Evolutionary conservation across 2,888 invertebrate species (phyloP), one percentile per base, ranked within the genome.

Genomic region (Unio pictorum): DNA sequence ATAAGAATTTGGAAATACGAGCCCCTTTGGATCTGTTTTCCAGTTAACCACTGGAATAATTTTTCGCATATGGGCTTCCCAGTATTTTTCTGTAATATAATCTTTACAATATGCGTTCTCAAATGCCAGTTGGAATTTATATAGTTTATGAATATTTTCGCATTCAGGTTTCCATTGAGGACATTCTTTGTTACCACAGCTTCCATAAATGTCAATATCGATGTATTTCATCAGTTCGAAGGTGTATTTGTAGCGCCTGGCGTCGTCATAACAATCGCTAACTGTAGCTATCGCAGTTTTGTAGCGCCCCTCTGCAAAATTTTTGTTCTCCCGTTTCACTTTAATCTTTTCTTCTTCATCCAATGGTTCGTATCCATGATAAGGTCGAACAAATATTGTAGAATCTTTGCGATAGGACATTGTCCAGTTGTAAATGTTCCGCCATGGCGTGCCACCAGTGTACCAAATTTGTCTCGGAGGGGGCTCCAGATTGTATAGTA

Each of bases 51-150:
- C 78, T 0, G 80, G 80, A n/a, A 80, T 71, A 30, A 78, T 74
- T 7, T 72, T 64, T 28, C 80, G 66, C 55, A 66, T 54, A 55
- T 74, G 65, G 5, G 80, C 76, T 7, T 71, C 68, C 80, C 80
- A 78, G 66, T 78, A 78, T 70, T 83, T 83, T 67, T 83, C 81
- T 5, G 78, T 79, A 61, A 83, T 75, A 67, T 83, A 83, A 62
- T 81, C 83, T 57, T 68, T 69, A 64, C 83, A 83, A 63, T 79
- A 74, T 71, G 77, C 75, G 73, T 83, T 83, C 73, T 83, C 83
- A 67, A 81, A 77, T 18, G 81, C 69, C 59, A 81, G 69, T 65
- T 78, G 80, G 69, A 83, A 83, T 63, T 83, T 83, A 67, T 83
- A 83, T 34, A 56, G 34, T n/a, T 34, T 55, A 20, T 30, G 55